These are phyloP conservation scores for Dicycla oo DNA, from an alignment of 2,888 invertebrate genomes.

Conservation along the genomic window DNA sequence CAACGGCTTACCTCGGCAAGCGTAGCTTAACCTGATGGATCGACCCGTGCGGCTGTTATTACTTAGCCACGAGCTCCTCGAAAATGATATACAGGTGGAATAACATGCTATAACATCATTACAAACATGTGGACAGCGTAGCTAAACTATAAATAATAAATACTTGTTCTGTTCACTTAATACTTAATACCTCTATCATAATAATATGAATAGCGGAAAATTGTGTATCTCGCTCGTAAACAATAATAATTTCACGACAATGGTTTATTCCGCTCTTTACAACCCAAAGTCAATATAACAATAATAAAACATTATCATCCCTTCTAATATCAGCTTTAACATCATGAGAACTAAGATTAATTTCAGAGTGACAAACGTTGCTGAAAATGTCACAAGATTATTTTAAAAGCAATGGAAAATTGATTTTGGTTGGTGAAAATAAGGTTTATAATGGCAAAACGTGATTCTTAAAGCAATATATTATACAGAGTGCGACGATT, in stretches of 20 bases:
- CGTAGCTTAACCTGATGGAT: no score
- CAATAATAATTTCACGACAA: conserved; percentile 68
- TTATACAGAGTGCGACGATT: conserved; percentile 31
- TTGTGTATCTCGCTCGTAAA: conserved; percentile 66
- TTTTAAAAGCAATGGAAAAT: conserved; percentile 6
- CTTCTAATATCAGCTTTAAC: conserved; percentile 33
- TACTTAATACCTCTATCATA: conserved; percentile 59
- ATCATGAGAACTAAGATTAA: conserved; percentile 23
- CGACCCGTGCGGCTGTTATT: no score
- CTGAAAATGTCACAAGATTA: conserved; percentile 20
- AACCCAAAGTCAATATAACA: conserved; percentile 31
- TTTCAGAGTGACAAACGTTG: conserved; percentile 12
- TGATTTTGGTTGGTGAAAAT: rapidly evolving
- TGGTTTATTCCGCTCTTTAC: conserved; percentile 47
- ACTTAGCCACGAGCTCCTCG: no score
- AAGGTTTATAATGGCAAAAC: conserved; percentile 14
- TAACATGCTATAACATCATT: not conserved
- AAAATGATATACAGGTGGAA: no score
- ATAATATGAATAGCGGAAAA: conserved; percentile 69
- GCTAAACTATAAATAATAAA: conserved; percentile 47
- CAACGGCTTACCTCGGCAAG: no score
- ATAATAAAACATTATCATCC: conserved; percentile 14
- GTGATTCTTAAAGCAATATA: conserved; percentile 18
- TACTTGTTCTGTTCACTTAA: conserved; percentile 64
- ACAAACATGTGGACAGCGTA: not conserved